Percentiles rank a stretch among this genome's conserved stretches.
phyloP scores from a whole-genome alignment of 2,888 invertebrate species.

The Agonopterix heracliana region DNA sequence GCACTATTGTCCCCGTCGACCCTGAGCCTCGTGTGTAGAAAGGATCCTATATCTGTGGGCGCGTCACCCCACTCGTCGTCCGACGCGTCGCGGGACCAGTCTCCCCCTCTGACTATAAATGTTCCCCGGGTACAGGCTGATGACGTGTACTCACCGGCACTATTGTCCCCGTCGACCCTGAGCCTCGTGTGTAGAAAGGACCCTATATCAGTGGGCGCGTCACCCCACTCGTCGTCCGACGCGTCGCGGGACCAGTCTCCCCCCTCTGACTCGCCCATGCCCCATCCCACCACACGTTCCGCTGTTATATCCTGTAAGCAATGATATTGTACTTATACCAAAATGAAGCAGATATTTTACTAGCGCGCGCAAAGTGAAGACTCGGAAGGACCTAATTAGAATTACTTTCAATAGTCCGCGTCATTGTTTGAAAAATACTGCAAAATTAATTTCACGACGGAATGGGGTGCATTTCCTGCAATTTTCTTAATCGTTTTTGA shows the following conservation, averaged over 20 bases:
- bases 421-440: too few species aligned
- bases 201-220: constrained; percentile 65
- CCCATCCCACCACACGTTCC: constrained; percentile 55
- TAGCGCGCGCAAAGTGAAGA: too few species aligned
- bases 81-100: constrained; percentile 46
- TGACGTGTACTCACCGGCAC: constrained; percentile 56
- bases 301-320: constrained; percentile 67
- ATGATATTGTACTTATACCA: too few species aligned
- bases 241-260: constrained; percentile 35
- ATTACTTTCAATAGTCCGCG: too few species aligned
- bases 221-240: constrained; percentile 64
- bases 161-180: constrained; percentile 59
- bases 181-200: constrained; percentile 60
- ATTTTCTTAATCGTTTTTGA: too few species aligned
- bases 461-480: too few species aligned
- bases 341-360: too few species aligned
- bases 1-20: constrained; percentile 63
- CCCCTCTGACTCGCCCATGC: constrained; percentile 20
- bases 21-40: constrained; percentile 53
- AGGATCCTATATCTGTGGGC: constrained; percentile 65
- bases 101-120: too few species aligned
- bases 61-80: constrained; percentile 68
- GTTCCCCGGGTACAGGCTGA: too few species aligned
- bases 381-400: too few species aligned
- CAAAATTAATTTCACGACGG: too few species aligned